phyloP scores from a whole-genome alignment of 2,888 invertebrate species.

The Digitonthophagus gazella region DNA sequence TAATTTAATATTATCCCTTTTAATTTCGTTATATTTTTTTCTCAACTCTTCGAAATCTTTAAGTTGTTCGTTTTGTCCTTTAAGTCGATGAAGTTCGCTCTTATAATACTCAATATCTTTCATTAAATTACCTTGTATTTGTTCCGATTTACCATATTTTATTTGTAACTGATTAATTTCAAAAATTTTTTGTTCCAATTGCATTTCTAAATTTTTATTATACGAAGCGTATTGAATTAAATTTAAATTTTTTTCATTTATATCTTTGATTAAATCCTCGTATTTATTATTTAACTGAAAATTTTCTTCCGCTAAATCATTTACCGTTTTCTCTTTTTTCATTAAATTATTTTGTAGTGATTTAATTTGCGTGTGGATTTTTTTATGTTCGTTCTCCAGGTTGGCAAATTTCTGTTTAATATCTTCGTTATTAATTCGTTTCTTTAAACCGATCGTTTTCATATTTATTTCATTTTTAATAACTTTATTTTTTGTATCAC shows the following conservation, averaged over 20 bases:
- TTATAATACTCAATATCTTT: conserved; percentile 27
- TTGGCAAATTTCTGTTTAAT: conserved; percentile 23
- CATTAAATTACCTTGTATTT: conserved; percentile 19
- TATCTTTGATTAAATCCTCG: conserved; percentile 5
- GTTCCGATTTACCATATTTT: conserved; percentile 20
- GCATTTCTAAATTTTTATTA: conserved; percentile 21
- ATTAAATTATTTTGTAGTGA: conserved; percentile 15
- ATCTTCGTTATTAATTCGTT: conserved; percentile 11
- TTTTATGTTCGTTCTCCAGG: conserved; percentile 20
- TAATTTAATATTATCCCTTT: conserved; percentile 21
- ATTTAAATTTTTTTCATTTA: conserved; percentile 6
- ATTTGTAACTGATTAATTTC: conserved; percentile 19
- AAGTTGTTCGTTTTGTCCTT: conserved; percentile 7
- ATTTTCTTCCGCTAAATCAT: conserved; percentile 14
- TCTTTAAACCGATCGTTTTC: not conserved
- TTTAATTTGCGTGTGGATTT: conserved; percentile 22
- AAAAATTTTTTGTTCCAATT: conserved; percentile 17
- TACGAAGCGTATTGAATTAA: conserved; percentile 19
- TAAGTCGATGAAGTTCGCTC: conserved; percentile 14
- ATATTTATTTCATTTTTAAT: not conserved
- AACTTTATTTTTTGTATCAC: not conserved
- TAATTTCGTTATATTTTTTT: conserved; percentile 21
- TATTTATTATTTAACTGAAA: conserved; percentile 16
- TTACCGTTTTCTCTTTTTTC: conserved; percentile 19
- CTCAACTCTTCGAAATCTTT: conserved; percentile 20